Base-by-base conservation (phyloP, 2,888 invertebrate genomes). In the Crematogaster levior region DNA sequence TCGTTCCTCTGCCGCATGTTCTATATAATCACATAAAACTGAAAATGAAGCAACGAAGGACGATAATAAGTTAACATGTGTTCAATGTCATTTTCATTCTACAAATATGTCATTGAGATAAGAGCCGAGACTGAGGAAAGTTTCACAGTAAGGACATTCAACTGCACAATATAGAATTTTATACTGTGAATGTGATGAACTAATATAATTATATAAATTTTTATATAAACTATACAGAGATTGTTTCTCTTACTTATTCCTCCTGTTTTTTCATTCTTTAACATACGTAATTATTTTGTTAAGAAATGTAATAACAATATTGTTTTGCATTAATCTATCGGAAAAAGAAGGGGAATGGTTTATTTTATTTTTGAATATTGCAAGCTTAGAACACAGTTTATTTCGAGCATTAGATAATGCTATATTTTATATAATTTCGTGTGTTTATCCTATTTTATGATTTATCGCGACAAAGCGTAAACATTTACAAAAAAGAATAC, bases 391-490 rank as follows among this genome's bases (percentile, higher is more conserved):
- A 34, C 46, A 46, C 24, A 43, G 48, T 74, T 48, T 61, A 61
- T 75, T 51, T 65, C 40, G 9, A 51, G n/a, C 37, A 75, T 63
- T 4, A 27, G 15, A 12, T 48, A 37, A 48, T 27, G 21, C 48
- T 63, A 24, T 40, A 51, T 40, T 65, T 10, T 3, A 21, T 65
- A 12, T 51, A 43, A 74, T 74, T 24, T 34, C 27, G 21, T 30
- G 24, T 46, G 9, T 51, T 75, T 34, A 30, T 43, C 12, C 18
- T 75, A 75, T 24, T 21, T 75, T 53, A 65, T 0, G 18, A n/a
- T 63, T 74, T 63, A 37, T 53, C 51, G 27, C 40, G 37, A 66
- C n/a, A 65, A 65, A 65, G 37, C 51, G 7, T 75, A 48, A 66
- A 75, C 66, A 66, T 40, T 75, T 51, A 40, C 15, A 66, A 51